Evolutionary conservation across 2,113 vertebrate genomes (phyloP).

Genomic region (Apteryx owenii): DNA sequence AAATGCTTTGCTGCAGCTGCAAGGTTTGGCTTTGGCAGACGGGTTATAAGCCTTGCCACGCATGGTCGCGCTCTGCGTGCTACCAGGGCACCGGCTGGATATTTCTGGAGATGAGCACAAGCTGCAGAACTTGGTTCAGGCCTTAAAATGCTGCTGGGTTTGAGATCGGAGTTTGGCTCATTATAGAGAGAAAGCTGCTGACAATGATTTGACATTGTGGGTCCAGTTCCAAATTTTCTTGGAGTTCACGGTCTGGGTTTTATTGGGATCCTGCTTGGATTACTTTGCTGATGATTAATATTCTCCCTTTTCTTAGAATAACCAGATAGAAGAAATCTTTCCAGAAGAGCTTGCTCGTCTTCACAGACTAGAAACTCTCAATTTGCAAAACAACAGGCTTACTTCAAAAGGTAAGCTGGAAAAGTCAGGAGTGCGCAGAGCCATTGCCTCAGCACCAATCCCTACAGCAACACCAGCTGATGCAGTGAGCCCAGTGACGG

Average conservation of each 20-base stretch:
- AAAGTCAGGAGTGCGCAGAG: neutral
- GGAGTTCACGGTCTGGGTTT: slow-evolving; percentile 7
- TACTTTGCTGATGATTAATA: slow-evolving; percentile 55
- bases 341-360: slow-evolving; percentile 90
- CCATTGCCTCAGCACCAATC: neutral
- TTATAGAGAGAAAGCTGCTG: neutral
- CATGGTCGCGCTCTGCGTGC: neutral
- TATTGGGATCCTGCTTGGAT: neutral
- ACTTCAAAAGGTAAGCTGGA: slow-evolving; percentile 86
- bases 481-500: neutral
- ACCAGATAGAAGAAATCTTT: slow-evolving; percentile 91
- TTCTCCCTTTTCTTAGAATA: slow-evolving; percentile 83
- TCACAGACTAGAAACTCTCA: slow-evolving; percentile 90
- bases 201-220: neutral
- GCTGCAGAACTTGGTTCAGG: neutral
- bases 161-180: neutral
- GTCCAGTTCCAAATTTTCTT: neutral
- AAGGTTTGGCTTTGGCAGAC: neutral
- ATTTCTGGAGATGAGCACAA: neutral
- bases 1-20: neutral
- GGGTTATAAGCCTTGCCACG: neutral
- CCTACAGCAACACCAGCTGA: neutral
- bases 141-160: neutral
- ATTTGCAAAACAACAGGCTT: slow-evolving; percentile 96
- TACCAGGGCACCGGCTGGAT: neutral